Conservation (phyloP, 2,888 invertebrate species). For the Polietes domitor region DNA sequence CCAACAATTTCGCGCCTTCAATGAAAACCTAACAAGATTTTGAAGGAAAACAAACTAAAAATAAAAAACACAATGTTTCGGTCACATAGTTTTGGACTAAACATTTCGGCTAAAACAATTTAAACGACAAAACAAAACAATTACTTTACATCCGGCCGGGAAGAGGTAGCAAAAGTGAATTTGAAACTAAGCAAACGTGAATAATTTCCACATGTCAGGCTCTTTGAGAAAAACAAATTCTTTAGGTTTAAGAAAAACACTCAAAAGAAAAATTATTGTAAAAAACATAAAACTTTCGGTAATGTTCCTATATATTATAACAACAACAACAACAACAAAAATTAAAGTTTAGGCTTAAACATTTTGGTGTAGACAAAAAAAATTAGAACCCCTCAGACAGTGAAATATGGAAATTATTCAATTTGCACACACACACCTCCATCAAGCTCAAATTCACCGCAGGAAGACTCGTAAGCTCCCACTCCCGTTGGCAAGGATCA, state of each 20-base stretch:
- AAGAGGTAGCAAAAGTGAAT: not conserved
- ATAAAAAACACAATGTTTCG: constrained; percentile 60
- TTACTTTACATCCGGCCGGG: constrained; percentile 53
- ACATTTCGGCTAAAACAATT: constrained; percentile 68
- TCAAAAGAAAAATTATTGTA: constrained; percentile 47
- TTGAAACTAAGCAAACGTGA: not conserved
- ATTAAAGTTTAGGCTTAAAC: constrained; percentile 67
- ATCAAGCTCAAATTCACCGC: not conserved
- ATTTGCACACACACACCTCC: not conserved
- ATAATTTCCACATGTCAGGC: constrained; percentile 36
- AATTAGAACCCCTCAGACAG: constrained; percentile 3
- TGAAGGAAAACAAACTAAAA: constrained; percentile 30
- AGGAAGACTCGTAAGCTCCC: not conserved
- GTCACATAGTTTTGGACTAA: constrained; percentile 64
- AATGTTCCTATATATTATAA: constrained; percentile 79
- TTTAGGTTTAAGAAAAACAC: constrained; percentile 62
- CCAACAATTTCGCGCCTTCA: constrained; percentile 34
- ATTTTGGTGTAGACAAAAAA: constrained; percentile 63
- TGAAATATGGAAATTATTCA: not conserved
- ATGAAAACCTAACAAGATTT: constrained; percentile 34
- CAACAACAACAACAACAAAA: constrained; percentile 69
- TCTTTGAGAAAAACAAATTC: constrained; percentile 37
- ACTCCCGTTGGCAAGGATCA: constrained; percentile 29
- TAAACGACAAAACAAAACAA: constrained; percentile 53
- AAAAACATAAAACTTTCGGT: constrained; percentile 76